These are phyloP conservation scores for Pseudoips prasinana DNA, from an alignment of 2,888 invertebrate genomes.

Conservation along the genomic window DNA sequence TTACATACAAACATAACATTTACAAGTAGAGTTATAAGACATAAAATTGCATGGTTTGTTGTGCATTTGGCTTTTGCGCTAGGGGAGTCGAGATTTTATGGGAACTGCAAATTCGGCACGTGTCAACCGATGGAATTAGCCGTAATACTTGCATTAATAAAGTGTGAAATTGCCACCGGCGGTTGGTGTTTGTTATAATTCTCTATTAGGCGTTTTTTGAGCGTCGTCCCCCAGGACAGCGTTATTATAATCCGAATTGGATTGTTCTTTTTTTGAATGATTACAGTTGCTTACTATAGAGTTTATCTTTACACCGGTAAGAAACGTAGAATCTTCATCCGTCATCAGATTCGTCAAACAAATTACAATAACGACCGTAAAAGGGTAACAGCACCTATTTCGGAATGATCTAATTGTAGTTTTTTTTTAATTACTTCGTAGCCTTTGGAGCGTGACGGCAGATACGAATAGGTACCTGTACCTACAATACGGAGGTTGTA, in stretches of 20 bases:
- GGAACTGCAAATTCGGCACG: slow-evolving; percentile 78
- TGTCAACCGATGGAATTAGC: slow-evolving; percentile 77
- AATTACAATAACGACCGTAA: slow-evolving; percentile 15
- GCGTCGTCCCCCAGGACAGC: slow-evolving; percentile 35
- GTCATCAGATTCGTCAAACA: slow-evolving; percentile 17
- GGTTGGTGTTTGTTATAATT: slow-evolving; percentile 73
- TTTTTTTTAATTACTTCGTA: slow-evolving; percentile 53
- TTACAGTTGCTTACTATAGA: too few relatives aligned
- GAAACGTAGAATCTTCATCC: background rate
- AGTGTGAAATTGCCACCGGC: slow-evolving; percentile 80
- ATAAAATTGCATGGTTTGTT: slow-evolving; percentile 47
- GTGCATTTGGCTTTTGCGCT: slow-evolving; percentile 18
- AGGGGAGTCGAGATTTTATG: slow-evolving; percentile 67
- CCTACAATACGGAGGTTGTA: slow-evolving; percentile 48
- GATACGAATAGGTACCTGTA: slow-evolving; percentile 31
- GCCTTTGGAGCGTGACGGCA: slow-evolving; percentile 40
- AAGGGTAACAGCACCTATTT: slow-evolving; percentile 29
- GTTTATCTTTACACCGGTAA: too few relatives aligned
- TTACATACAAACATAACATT: slow-evolving; percentile 29
- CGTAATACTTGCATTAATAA: slow-evolving; percentile 81
- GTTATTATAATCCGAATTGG: slow-evolving; percentile 37
- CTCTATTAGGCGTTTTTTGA: slow-evolving; percentile 66
- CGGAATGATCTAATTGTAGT: slow-evolving; percentile 24
- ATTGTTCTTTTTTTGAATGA: slow-evolving; percentile 53
- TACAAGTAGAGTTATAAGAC: slow-evolving; percentile 38